Percentiles rank a stretch among this genome's conserved stretches.
Evolutionary conservation across 2,888 invertebrate species (phyloP).

Genomic region (Drosophila mulleri): DNA sequence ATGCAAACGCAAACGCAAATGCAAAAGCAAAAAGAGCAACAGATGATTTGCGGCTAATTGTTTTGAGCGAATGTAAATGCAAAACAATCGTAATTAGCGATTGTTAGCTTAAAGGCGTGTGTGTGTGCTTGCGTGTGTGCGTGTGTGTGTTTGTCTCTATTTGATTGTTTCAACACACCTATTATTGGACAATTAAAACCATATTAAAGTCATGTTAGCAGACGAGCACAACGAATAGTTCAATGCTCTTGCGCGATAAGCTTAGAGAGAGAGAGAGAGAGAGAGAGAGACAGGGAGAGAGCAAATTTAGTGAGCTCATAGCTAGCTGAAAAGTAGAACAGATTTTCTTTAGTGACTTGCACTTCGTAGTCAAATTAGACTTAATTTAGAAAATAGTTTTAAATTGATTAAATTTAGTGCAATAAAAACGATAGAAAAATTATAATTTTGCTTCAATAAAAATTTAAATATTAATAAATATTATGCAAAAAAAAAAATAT

Average conservation of each 20-base stretch:
- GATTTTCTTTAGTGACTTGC: background rate
- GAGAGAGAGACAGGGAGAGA: too few relatives aligned
- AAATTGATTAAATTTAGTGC: too few relatives aligned
- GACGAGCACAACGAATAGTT: background rate
- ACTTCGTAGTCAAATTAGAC: background rate
- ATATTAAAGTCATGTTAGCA: slow-evolving; percentile 21
- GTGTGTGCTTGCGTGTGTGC: background rate
- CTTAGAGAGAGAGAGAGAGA: background rate
- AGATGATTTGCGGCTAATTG: slow-evolving; percentile 2
- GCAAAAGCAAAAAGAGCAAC: background rate
- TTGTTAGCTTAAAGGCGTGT: background rate
- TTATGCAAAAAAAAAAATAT: background rate
- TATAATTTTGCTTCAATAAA: too few relatives aligned
- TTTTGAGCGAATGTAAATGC: slow-evolving; percentile 12
- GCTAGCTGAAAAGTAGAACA: background rate
- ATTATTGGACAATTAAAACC: slow-evolving; percentile 44
- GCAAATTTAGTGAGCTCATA: background rate
- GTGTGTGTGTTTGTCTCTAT: background rate
- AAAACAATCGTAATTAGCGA: slow-evolving; percentile 45
- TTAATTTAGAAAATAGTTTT: background rate
- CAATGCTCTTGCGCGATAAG: slow-evolving; percentile 3
- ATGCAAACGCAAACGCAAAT: slow-evolving; percentile 16
- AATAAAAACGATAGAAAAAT: too few relatives aligned
- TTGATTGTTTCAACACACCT: slow-evolving; percentile 5
- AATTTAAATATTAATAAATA: too few relatives aligned